Conservation (phyloP, 1,140 invertebrate species). For the Lucilia sericata region DNA sequence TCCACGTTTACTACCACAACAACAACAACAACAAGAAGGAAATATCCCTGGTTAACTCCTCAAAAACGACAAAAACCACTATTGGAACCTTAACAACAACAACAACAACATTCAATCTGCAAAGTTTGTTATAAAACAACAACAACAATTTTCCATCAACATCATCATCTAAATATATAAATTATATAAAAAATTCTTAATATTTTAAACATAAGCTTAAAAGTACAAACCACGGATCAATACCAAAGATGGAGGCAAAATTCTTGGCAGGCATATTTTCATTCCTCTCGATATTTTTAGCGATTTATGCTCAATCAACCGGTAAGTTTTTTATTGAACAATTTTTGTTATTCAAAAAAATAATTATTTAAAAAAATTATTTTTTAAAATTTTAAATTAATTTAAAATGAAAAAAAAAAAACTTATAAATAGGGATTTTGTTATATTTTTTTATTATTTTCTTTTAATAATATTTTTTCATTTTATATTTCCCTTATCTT, state of each 20-base stretch:
- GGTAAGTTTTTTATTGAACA: constrained; percentile 54
- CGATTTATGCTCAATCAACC: constrained; percentile 67
- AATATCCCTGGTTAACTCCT: constrained; percentile 50
- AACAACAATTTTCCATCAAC: constrained; percentile 47
- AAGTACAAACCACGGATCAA: constrained; percentile 64
- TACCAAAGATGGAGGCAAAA: constrained; percentile 68
- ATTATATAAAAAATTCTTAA: constrained; percentile 47
- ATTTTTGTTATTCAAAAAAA: background rate
- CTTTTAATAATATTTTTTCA: too few relatives aligned
- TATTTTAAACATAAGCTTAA: constrained; percentile 46
- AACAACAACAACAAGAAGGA: background rate
- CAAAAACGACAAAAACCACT: constrained; percentile 49
- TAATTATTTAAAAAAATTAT: background rate
- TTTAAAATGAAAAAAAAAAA: too few relatives aligned
- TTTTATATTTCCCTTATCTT: background rate
- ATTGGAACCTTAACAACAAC: background rate
- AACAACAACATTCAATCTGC: constrained; percentile 50
- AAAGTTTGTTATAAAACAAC: constrained; percentile 52
- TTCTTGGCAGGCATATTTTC: constrained; percentile 67
- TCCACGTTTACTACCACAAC: background rate
- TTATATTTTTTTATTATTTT: too few relatives aligned
- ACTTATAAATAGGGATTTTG: too few relatives aligned
- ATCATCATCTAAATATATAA: too few relatives aligned
- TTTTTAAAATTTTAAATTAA: background rate
- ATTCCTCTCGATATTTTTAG: constrained; percentile 68